These are phyloP conservation scores for Aphelocoma coerulescens DNA, from an alignment of 2,113 vertebrate species.

Conservation along the genomic window DNA sequence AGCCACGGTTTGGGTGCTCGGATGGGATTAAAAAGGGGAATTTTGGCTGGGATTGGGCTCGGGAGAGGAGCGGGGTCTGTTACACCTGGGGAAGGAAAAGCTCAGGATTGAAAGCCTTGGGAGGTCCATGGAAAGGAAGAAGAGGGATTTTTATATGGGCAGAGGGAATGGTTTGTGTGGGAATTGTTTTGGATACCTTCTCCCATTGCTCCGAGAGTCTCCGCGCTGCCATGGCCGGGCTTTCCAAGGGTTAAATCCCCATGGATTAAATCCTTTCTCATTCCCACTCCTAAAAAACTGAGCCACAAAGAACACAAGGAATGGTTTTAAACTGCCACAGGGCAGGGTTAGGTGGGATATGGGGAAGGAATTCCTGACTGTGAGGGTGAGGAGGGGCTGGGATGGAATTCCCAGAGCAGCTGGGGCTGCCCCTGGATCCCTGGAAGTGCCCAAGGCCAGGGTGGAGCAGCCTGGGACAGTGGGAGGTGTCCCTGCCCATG, in stretches of 20 bases:
- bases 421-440: background rate
- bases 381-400: background rate
- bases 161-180: background rate
- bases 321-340: background rate
- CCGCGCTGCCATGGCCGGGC: fast-evolving
- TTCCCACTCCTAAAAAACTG: no score
- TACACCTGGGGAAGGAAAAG: background rate
- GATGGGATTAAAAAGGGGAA: background rate
- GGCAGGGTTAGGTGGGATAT: fast-evolving
- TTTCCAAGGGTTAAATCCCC: no score
- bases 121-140: background rate
- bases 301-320: no score
- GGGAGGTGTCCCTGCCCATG: background rate
- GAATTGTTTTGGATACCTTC: no score
- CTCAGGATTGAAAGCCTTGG: background rate
- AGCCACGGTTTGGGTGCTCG: background rate
- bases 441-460: background rate
- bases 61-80: background rate
- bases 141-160: background rate
- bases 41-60: background rate
- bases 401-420: background rate
- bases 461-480: fast-evolving
- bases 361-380: background rate
- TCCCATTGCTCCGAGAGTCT: no score
- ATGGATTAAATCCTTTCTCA: no score